A percentile compares a stretch with the other conserved stretches of the same genome.
Evolutionary conservation across 2,797 vertebrate species (phyloP).

Genomic region (Hydrocynus forskahlii): DNA sequence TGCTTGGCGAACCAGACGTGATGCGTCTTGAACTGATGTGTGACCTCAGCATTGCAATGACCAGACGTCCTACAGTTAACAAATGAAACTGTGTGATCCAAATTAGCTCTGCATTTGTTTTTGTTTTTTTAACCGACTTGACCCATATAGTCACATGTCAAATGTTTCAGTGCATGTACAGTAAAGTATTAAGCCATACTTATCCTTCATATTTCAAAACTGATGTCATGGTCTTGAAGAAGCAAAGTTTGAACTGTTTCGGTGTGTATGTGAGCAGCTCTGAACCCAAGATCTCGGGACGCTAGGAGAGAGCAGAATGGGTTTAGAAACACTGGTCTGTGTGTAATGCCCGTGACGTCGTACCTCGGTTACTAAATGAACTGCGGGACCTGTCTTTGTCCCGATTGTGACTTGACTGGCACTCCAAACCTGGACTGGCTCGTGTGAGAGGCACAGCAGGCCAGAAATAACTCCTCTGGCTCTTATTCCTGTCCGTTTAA

Average conservation of each 20-base stretch:
- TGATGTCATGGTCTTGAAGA: too few relatives aligned
- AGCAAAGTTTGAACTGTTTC: too few relatives aligned
- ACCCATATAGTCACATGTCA: neutral
- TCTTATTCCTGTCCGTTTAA: neutral
- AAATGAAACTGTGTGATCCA: neutral
- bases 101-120: neutral
- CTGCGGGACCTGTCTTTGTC: neutral
- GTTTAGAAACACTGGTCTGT: neutral
- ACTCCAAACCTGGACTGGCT: neutral
- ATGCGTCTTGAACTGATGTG: too few relatives aligned
- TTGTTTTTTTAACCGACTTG: neutral
- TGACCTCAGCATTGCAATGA: too few relatives aligned
- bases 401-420: neutral
- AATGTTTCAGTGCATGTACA: too few relatives aligned
- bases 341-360: neutral
- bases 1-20: neutral
- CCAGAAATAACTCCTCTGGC: neutral
- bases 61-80: neutral
- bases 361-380: neutral
- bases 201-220: too few relatives aligned
- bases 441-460: neutral
- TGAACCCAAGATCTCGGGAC: neutral
- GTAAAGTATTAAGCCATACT: too few relatives aligned
- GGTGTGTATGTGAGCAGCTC: too few relatives aligned
- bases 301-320: neutral